Percentiles rank a stretch among this genome's conserved stretches.
phyloP scores from a whole-genome alignment of 2,797 vertebrate genomes.

The Fistularia tabacaria region DNA sequence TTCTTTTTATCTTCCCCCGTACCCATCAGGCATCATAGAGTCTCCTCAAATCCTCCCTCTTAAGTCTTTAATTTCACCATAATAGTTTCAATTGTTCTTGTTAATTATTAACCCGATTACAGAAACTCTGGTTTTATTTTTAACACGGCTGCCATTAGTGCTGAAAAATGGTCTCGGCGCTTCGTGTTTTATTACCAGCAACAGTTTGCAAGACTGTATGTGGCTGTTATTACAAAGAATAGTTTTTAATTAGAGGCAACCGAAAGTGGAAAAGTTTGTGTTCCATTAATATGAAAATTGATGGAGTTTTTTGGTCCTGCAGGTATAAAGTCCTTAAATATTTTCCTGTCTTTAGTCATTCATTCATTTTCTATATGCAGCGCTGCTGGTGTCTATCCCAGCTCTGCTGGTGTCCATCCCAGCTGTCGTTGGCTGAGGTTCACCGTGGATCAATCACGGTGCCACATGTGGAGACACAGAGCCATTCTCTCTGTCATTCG shows the following conservation, averaged over 20 bases:
- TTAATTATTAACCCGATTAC: slow-evolving; percentile 42
- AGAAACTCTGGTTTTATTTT: slow-evolving; percentile 28
- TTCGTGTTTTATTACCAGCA: not conserved
- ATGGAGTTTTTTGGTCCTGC: too few relatives aligned
- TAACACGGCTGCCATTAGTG: slow-evolving; percentile 13
- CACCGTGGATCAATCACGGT: too few relatives aligned
- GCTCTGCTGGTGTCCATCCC: not conserved
- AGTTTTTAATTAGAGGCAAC: not conserved
- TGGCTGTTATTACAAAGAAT: too few relatives aligned
- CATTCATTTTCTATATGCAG: too few relatives aligned
- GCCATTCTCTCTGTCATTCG: too few relatives aligned
- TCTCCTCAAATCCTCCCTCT: slow-evolving; percentile 19
- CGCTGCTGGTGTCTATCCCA: not conserved
- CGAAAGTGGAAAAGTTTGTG: not conserved
- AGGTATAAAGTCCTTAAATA: too few relatives aligned
- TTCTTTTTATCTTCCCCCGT: slow-evolving; percentile 17
- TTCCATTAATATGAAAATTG: too few relatives aligned
- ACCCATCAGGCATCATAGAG: slow-evolving; percentile 13
- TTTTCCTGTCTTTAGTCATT: too few relatives aligned
- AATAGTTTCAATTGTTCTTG: slow-evolving; percentile 6
- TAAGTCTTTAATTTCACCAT: slow-evolving; percentile 18
- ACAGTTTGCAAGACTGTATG: too few relatives aligned
- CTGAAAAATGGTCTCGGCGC: slow-evolving; percentile 13
- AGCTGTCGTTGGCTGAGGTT: not conserved
- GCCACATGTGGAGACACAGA: too few relatives aligned